Conservation (phyloP, 2,797 vertebrate species). For the Megaceryle alcyon region DNA sequence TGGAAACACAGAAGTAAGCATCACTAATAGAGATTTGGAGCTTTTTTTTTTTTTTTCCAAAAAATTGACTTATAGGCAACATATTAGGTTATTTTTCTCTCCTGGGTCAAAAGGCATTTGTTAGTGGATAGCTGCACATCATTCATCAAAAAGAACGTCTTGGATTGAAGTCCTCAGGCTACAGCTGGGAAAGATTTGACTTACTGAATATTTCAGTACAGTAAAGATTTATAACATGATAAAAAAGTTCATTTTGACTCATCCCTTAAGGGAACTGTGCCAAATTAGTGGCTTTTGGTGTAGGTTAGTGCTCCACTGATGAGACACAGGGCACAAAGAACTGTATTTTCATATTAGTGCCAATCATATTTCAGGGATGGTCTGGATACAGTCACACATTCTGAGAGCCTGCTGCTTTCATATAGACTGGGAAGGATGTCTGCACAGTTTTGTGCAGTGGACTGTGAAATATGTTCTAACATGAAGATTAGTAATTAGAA, state of each 20-base stretch:
- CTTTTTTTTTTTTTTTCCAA: not conserved
- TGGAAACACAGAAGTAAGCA: not conserved
- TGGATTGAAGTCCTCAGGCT: not conserved
- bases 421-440: not conserved
- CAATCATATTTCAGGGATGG: rapidly evolving
- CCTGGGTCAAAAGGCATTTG: not conserved
- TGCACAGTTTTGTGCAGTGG: not conserved
- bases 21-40: not conserved
- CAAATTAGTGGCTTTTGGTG: not conserved
- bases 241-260: not conserved
- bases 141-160: constrained; percentile 8
- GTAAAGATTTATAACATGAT: not conserved
- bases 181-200: constrained; percentile 35
- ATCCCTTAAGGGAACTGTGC: not conserved
- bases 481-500: not conserved
- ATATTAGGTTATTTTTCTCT: constrained; percentile 35
- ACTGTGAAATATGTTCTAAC: not conserved
- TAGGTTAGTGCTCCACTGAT: not conserved
- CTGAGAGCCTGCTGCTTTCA: not conserved
- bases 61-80: constrained; percentile 29
- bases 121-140: not conserved
- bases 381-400: not conserved
- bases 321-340: not conserved
- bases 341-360: not conserved
- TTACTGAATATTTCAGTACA: constrained; percentile 25